Percentiles rank a stretch among this genome's conserved stretches.
Evolutionary conservation across 2,888 invertebrate genomes (phyloP).

Genomic region (Blastobasis adustella): DNA sequence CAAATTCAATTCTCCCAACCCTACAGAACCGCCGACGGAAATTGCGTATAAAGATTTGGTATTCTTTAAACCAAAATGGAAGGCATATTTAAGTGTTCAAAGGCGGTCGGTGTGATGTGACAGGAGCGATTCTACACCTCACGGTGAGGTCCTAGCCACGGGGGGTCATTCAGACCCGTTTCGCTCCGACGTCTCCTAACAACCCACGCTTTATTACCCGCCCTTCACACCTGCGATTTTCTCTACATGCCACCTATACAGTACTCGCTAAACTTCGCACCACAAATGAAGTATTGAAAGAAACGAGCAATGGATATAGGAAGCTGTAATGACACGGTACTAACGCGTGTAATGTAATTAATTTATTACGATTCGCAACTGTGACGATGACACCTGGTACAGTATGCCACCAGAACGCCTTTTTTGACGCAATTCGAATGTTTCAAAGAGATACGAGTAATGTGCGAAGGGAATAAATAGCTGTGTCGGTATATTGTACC

Average conservation of each 20-base stretch:
- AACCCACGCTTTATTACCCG: slow-evolving; percentile 2
- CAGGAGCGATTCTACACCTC: slow-evolving; percentile 36
- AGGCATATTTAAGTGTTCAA: slow-evolving; percentile 57
- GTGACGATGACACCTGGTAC: slow-evolving; percentile 9
- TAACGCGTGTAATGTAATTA: slow-evolving; percentile 51
- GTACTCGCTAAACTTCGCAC: too few species aligned
- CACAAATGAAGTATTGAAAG: background rate
- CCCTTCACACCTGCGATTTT: too few species aligned
- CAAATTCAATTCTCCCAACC: background rate
- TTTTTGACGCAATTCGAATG: background rate
- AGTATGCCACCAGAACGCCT: background rate
- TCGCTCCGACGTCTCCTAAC: slow-evolving; percentile 47
- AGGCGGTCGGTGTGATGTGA: slow-evolving; percentile 50
- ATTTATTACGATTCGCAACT: slow-evolving; percentile 58
- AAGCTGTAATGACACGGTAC: background rate
- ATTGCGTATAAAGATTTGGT: slow-evolving; percentile 8
- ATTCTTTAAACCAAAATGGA: slow-evolving; percentile 11
- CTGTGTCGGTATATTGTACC: slow-evolving; percentile 21
- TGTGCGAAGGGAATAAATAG: background rate
- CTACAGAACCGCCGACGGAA: slow-evolving; percentile 11
- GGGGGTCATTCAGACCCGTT: slow-evolving; percentile 48
- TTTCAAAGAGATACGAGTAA: background rate
- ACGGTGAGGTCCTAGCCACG: slow-evolving; percentile 57
- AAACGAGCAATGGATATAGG: background rate
- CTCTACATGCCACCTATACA: too few species aligned